phyloP scores from a whole-genome alignment of 2,113 vertebrate species.

The Tragelaphus imberbis region DNA sequence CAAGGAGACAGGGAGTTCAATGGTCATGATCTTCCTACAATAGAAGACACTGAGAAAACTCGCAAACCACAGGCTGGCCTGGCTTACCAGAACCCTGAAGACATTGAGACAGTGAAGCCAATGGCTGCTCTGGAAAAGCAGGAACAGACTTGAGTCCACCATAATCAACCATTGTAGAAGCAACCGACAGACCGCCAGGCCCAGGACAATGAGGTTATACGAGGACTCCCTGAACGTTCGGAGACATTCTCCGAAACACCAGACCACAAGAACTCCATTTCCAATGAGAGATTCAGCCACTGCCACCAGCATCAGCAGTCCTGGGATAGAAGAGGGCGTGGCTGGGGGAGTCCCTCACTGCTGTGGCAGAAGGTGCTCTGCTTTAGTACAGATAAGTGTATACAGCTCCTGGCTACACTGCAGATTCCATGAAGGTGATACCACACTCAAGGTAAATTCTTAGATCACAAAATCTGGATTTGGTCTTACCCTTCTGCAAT shows the following conservation, averaged over 20 bases:
- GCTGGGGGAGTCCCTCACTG: not conserved
- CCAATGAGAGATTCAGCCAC: slow-evolving; percentile 43
- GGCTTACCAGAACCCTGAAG: slow-evolving; percentile 59
- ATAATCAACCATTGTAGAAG: slow-evolving; percentile 51
- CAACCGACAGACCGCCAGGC: slow-evolving; percentile 57
- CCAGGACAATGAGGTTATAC: slow-evolving; percentile 44
- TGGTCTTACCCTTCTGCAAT: not conserved
- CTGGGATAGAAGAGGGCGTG: not conserved
- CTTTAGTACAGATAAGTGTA: not conserved
- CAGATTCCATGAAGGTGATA: not conserved
- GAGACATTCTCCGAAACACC: slow-evolving; percentile 52
- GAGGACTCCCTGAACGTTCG: slow-evolving; percentile 39
- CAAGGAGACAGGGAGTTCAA: slow-evolving; percentile 33
- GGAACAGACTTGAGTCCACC: slow-evolving; percentile 45
- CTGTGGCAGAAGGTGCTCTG: not conserved
- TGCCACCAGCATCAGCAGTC: not conserved
- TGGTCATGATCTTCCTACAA: slow-evolving; percentile 61
- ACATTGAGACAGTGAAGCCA: not conserved
- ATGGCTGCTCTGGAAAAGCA: not conserved
- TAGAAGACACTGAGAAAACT: slow-evolving; percentile 64
- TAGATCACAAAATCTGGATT: not conserved
- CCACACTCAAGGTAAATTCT: not conserved
- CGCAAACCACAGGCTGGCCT: slow-evolving; percentile 66
- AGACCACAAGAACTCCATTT: slow-evolving; percentile 60
- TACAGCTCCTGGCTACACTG: not conserved